Evolutionary conservation across 2,113 vertebrate species (phyloP).

Genomic region (Esox niger): DNA sequence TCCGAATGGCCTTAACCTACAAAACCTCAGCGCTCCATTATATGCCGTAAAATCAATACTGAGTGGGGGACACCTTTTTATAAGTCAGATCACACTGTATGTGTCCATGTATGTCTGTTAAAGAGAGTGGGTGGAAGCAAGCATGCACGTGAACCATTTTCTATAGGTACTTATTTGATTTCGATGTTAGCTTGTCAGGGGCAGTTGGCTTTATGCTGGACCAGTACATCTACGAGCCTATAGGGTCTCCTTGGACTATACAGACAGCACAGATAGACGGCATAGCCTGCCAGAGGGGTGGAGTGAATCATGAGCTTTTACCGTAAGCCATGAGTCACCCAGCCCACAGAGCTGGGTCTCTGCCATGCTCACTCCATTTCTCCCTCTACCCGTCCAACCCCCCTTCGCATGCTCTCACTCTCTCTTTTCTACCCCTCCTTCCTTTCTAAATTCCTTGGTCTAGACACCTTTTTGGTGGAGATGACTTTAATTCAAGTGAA

Average conservation of each 20-base stretch:
- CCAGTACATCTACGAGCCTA: not conserved
- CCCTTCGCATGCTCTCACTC: too few relatives aligned
- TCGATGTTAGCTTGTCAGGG: not conserved
- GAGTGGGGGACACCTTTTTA: too few relatives aligned
- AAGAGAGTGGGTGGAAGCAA: slow-evolving; percentile 9
- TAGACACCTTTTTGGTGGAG: too few relatives aligned
- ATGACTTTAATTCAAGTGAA: too few relatives aligned
- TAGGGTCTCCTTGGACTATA: not conserved
- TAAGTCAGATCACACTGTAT: too few relatives aligned
- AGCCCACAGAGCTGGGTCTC: slow-evolving; percentile 67
- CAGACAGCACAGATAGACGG: not conserved
- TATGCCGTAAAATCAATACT: too few relatives aligned
- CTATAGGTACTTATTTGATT: not conserved
- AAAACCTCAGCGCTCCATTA: too few relatives aligned
- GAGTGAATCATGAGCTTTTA: slow-evolving; percentile 50
- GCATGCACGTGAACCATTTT: not conserved
- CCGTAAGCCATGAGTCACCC: slow-evolving; percentile 73
- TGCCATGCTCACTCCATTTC: slow-evolving; percentile 46
- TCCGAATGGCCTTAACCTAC: too few relatives aligned
- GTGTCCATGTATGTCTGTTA: too few relatives aligned
- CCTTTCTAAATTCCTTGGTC: too few relatives aligned
- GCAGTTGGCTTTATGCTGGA: not conserved
- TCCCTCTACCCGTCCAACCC: too few relatives aligned
- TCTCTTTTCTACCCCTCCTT: too few relatives aligned
- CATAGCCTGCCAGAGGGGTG: not conserved